phyloP scores from a whole-genome alignment of 2,797 vertebrate species.

The Protonibea diacanthus region DNA sequence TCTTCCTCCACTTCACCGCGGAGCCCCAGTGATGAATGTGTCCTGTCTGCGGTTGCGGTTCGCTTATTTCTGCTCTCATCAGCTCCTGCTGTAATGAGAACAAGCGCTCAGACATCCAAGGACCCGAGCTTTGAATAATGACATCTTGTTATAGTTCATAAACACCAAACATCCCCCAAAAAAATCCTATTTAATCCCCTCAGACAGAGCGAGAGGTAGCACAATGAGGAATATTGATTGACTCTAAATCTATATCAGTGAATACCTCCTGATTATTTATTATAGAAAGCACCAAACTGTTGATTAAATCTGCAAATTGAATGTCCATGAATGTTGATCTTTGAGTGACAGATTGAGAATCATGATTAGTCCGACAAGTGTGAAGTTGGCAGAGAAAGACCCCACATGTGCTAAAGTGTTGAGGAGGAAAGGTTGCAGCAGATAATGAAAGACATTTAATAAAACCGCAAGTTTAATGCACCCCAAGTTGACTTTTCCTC shows the following conservation, averaged over 20 bases:
- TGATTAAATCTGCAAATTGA: conserved; percentile 13
- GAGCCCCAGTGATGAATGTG: conserved; percentile 59
- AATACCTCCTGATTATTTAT: background rate
- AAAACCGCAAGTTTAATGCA: conserved; percentile 16
- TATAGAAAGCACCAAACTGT: background rate
- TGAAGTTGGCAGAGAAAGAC: conserved; percentile 31
- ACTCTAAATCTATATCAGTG: background rate
- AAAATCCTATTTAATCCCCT: background rate
- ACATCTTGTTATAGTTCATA: conserved; percentile 33
- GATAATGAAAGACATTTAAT: background rate
- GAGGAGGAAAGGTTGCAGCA: conserved; percentile 13
- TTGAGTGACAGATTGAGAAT: conserved; percentile 9
- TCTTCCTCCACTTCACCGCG: background rate
- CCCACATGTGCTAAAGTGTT: conserved; percentile 3
- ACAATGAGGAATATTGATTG: background rate
- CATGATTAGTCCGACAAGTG: background rate
- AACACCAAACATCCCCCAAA: conserved; percentile 39
- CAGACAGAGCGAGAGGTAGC: background rate
- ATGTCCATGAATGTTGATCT: background rate
- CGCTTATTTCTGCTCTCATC: conserved; percentile 64
- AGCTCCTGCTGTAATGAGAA: conserved; percentile 63
- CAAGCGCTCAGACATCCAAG: conserved; percentile 33
- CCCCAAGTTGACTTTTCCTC: conserved; percentile 11
- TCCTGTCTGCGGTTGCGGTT: conserved; percentile 41
- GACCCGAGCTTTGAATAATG: conserved; percentile 59